Conservation (phyloP, 53 echinoderm and acorn worm species). For the Arbacia lixula region DNA sequence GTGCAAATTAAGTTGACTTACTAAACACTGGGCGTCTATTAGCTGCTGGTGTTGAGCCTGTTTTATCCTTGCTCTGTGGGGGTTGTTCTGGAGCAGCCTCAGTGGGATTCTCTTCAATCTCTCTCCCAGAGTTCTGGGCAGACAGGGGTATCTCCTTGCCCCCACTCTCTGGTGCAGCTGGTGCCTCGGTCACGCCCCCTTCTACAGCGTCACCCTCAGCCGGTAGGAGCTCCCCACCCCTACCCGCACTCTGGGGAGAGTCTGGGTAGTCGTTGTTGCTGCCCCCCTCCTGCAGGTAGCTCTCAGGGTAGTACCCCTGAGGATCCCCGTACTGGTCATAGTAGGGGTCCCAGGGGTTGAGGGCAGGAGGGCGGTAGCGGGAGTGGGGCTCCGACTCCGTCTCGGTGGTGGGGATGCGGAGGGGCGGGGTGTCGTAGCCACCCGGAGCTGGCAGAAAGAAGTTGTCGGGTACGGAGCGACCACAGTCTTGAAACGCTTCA, state of each 20-base stretch:
- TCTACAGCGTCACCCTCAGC: neutral
- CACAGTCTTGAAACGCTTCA: slow-evolving; percentile 71
- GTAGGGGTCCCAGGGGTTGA: neutral
- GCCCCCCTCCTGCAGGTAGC: slow-evolving; percentile 4
- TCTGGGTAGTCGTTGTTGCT: slow-evolving; percentile 26
- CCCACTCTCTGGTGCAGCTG: neutral
- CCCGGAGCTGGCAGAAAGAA: slow-evolving; percentile 69
- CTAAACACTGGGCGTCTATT: neutral
- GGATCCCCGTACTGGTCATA: slow-evolving; percentile 1
- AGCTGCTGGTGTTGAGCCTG: neutral
- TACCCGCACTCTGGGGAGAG: neutral
- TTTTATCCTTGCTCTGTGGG: neutral
- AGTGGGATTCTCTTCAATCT: neutral
- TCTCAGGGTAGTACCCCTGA: slow-evolving; percentile 5
- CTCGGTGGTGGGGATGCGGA: slow-evolving; percentile 6
- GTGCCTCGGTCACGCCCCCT: neutral
- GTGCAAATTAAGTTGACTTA: neutral
- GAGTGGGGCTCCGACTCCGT: neutral
- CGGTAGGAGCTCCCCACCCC: neutral
- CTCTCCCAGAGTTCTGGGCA: neutral
- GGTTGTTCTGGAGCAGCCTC: neutral
- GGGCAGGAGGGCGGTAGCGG: slow-evolving; percentile 1
- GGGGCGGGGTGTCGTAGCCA: slow-evolving; percentile 59
- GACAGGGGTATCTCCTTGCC: neutral
- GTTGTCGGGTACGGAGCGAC: slow-evolving; percentile 11